These are phyloP conservation scores for Ceratoteleas bidentatus DNA, from an alignment of 1,140 invertebrate species.

Conservation along the genomic window DNA sequence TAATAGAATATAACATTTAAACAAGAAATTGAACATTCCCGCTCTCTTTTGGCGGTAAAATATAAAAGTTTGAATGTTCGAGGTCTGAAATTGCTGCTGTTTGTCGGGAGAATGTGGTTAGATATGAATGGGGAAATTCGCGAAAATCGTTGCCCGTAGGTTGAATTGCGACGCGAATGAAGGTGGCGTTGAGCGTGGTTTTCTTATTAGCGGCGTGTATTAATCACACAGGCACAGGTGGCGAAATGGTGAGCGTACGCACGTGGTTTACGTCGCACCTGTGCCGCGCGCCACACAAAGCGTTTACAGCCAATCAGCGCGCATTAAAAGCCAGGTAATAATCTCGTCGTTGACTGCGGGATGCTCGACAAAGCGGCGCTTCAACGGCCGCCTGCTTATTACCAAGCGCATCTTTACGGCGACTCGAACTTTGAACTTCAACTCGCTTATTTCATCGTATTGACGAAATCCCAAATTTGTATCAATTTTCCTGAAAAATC, in stretches of 20 bases:
- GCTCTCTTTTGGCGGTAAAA: too few relatives aligned
- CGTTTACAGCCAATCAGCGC: slow-evolving; percentile 68
- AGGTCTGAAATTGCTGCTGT: too few relatives aligned
- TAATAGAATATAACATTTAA: too few relatives aligned
- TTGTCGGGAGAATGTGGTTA: too few relatives aligned
- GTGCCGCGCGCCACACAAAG: slow-evolving; percentile 39
- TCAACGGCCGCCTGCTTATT: slow-evolving; percentile 67
- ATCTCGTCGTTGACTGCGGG: slow-evolving; percentile 61
- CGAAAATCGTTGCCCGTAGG: too few relatives aligned
- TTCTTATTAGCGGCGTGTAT: slow-evolving; percentile 43
- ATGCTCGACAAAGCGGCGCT: slow-evolving; percentile 57
- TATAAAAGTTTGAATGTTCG: too few relatives aligned
- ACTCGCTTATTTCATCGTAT: neutral
- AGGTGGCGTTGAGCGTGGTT: slow-evolving; percentile 18
- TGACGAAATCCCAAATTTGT: neutral
- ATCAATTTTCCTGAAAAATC: too few relatives aligned
- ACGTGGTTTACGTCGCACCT: slow-evolving; percentile 53
- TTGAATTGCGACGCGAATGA: too few relatives aligned
- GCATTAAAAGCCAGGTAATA: slow-evolving; percentile 71
- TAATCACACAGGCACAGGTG: slow-evolving; percentile 48
- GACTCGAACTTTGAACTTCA: slow-evolving; percentile 37
- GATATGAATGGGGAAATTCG: too few relatives aligned
- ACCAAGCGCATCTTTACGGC: slow-evolving; percentile 71
- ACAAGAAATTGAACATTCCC: too few relatives aligned
- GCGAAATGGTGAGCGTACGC: slow-evolving; percentile 41